A percentile compares a stretch with the other conserved stretches of the same genome.
Conservation (phyloP, 2,113 vertebrate species). For the Sorex araneus region DNA sequence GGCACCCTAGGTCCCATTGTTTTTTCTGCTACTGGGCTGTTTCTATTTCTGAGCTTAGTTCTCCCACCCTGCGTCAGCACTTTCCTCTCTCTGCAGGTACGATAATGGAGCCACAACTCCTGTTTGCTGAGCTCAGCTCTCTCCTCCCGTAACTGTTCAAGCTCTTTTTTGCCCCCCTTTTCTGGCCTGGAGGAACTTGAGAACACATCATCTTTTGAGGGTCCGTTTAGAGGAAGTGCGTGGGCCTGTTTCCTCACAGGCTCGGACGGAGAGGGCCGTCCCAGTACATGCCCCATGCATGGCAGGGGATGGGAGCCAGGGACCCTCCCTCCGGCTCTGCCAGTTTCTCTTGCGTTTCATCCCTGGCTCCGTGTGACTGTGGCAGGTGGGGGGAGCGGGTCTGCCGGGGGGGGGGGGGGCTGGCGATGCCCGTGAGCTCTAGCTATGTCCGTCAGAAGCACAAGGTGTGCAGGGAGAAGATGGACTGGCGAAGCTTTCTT, state of each 20-base stretch:
- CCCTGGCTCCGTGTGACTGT: background rate
- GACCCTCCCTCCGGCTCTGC: background rate
- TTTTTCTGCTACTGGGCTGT: background rate
- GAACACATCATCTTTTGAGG: background rate
- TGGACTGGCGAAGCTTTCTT: background rate
- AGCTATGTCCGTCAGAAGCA: background rate
- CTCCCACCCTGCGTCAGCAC: background rate
- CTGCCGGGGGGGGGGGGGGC: background rate
- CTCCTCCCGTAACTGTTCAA: background rate
- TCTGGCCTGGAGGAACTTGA: background rate
- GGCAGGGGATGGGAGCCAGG: no score
- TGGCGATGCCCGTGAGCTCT: background rate
- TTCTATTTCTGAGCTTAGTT: conserved; percentile 40
- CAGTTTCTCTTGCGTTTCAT: background rate
- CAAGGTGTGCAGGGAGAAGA: background rate
- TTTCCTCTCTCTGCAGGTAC: conserved; percentile 3
- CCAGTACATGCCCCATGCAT: background rate
- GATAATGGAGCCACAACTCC: background rate
- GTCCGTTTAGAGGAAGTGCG: background rate
- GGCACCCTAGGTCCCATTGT: background rate
- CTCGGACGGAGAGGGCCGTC: background rate
- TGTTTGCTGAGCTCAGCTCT: background rate
- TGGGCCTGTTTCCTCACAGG: background rate
- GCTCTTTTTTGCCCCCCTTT: background rate
- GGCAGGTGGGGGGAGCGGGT: background rate